Conservation (phyloP, 1,140 invertebrate species). For the Drosophila neocordata region DNA sequence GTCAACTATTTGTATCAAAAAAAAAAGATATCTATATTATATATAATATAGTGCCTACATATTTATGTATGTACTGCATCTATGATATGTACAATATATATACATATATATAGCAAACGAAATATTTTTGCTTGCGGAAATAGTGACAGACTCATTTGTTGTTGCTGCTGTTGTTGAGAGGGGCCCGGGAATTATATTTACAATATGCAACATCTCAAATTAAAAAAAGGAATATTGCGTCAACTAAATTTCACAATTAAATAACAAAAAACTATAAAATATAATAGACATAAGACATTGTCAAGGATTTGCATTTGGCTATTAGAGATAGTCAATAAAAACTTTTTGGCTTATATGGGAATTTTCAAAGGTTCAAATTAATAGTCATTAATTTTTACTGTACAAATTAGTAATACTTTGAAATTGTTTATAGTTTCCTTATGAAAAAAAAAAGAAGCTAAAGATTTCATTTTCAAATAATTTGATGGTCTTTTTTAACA, state of each 20-base stretch:
- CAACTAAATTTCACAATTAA: conserved; percentile 37
- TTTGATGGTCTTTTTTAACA: no score
- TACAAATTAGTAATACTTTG: no score
- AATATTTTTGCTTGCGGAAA: conserved; percentile 44
- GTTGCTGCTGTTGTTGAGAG: background rate
- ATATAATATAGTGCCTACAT: conserved; percentile 16
- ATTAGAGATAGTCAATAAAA: no score
- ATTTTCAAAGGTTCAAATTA: no score
- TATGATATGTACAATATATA: conserved; percentile 6
- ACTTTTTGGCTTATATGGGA: no score
- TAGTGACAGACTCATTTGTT: conserved; percentile 31
- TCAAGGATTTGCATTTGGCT: no score
- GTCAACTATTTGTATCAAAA: conserved; percentile 64
- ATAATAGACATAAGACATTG: conserved; percentile 23
- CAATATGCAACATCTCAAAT: background rate
- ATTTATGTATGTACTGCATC: conserved; percentile 6
- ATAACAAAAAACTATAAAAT: background rate
- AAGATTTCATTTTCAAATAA: no score
- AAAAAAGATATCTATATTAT: conserved; percentile 28
- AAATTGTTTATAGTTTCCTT: no score
- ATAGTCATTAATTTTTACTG: no score
- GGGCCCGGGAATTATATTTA: conserved; percentile 12
- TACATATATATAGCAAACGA: conserved; percentile 9
- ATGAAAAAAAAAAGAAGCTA: no score
- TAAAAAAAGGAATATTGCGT: conserved; percentile 39